phyloP scores from a whole-genome alignment of 2,888 invertebrate species.

The Dorcus parallelipipedus region DNA sequence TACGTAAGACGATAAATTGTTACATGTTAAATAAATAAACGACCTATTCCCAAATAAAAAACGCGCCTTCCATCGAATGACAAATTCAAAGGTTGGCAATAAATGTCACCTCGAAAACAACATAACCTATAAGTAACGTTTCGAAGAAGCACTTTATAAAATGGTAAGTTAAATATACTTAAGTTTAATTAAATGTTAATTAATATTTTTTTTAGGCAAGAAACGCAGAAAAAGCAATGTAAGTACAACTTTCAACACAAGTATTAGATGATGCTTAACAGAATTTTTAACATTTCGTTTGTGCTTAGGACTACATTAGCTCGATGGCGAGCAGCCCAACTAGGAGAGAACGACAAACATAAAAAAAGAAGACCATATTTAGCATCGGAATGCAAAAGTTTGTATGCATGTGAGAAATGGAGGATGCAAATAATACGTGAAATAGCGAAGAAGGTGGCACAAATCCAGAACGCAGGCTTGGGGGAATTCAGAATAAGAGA shows the following conservation, averaged over 20 bases:
- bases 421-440: conserved; percentile 95
- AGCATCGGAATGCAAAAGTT: conserved; percentile 90
- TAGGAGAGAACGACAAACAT: conserved; percentile 80
- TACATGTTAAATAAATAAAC: no score
- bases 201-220: conserved; percentile 67
- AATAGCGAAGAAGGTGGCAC: conserved; percentile 96
- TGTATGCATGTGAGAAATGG: conserved; percentile 94
- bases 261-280: no score
- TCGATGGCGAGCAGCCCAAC: conserved; percentile 95
- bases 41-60: no score
- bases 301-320: conserved; percentile 88
- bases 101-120: no score
- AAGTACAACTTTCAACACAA: conserved; percentile 50
- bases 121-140: background rate
- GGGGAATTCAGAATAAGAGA: conserved; percentile 98
- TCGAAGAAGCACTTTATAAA: background rate
- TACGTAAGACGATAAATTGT: no score
- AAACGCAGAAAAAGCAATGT: conserved; percentile 97
- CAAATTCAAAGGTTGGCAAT: no score
- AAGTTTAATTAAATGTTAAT: background rate
- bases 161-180: conserved; percentile 12
- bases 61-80: no score
- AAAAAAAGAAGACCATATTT: conserved; percentile 88
- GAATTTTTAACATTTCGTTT: background rate
- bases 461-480: conserved; percentile 99